phyloP scores from a whole-genome alignment of 2,113 vertebrate genomes.

The Pseudopodoces humilis region DNA sequence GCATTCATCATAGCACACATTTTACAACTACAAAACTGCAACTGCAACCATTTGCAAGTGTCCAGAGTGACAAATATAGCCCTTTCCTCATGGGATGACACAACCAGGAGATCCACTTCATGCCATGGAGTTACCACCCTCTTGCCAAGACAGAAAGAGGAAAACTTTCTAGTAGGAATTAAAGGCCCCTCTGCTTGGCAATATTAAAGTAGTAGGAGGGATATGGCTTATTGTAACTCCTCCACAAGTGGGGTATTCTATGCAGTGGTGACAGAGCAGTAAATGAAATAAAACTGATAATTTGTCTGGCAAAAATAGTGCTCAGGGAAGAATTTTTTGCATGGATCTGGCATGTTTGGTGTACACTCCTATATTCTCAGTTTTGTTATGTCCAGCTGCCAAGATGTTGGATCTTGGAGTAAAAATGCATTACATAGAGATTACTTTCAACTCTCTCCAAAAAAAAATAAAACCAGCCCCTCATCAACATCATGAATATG shows the following conservation, averaged over 20 bases:
- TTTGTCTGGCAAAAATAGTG: not conserved
- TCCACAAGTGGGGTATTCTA: accelerated
- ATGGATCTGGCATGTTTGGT: not conserved
- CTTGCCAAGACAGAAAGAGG: not conserved
- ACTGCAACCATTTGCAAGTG: not conserved
- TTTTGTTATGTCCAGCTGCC: not conserved
- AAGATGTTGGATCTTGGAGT: not conserved
- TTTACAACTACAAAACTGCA: not conserved
- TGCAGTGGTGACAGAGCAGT: not conserved
- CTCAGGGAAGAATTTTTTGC: not conserved
- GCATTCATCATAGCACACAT: not conserved
- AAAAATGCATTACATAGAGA: not conserved
- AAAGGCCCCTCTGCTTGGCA: not conserved
- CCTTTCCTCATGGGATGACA: not conserved
- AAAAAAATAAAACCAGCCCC: not conserved
- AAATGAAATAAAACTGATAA: not conserved
- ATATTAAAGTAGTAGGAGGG: not conserved
- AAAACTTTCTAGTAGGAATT: not conserved
- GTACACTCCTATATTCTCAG: not conserved
- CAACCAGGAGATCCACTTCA: not conserved
- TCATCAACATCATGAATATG: not conserved
- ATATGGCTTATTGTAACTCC: not conserved
- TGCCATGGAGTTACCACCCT: not conserved
- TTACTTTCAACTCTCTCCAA: not conserved
- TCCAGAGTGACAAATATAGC: not conserved